phyloP scores from a whole-genome alignment of 2,888 invertebrate genomes.

The Lypha dubia region DNA sequence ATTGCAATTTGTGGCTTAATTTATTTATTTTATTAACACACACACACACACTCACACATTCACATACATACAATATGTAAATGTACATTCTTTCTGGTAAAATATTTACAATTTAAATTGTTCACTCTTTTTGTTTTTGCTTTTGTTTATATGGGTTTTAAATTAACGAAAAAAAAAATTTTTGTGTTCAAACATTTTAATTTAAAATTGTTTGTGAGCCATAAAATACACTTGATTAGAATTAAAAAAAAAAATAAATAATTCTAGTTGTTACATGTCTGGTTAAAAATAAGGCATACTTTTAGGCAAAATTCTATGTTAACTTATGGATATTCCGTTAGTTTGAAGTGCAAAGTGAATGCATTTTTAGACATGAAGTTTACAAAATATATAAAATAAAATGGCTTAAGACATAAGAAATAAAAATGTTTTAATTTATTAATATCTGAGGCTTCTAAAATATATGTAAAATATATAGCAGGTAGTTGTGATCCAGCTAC shows the following conservation, averaged over 20 bases:
- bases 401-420: no score
- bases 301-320: background rate
- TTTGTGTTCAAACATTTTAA: conserved; percentile 41
- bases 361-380: no score
- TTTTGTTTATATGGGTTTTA: conserved; percentile 11
- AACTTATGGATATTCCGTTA: no score
- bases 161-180: conserved; percentile 35
- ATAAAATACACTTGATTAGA: conserved; percentile 9
- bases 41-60: background rate
- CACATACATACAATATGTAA: background rate
- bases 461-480: no score
- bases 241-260: conserved; percentile 23
- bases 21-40: conserved; percentile 67
- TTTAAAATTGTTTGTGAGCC: background rate
- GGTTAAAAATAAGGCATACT: conserved; percentile 4
- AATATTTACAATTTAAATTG: conserved; percentile 24
- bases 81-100: conserved; percentile 1
- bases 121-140: no score
- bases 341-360: no score
- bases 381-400: no score
- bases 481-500: no score
- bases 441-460: no score
- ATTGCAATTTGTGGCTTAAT: conserved; percentile 75
- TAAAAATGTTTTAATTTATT: no score
- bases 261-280: conserved; percentile 21